Evolutionary conservation across 2,888 invertebrate species (phyloP), one percentile per base, ranked within the genome.

Genomic region (Cremastinae sp.): DNA sequence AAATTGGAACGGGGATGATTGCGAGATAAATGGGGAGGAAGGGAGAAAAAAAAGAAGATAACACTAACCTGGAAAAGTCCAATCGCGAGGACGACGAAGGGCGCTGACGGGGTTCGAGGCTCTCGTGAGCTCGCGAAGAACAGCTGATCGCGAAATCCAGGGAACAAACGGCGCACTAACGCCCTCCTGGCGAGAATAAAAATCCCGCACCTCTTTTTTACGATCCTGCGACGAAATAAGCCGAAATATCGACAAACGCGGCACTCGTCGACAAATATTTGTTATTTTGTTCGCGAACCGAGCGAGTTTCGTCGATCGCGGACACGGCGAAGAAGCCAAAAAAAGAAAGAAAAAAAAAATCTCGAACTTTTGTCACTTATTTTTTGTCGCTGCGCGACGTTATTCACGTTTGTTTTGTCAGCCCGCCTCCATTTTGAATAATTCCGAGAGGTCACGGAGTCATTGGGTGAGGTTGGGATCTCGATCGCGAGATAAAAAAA

Each of bases 31-130:
- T n/a, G n/a, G n/a, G n/a, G n/a, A n/a, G n/a, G n/a, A n/a, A n/a
- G n/a, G n/a, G n/a, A n/a, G n/a, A n/a, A 28, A 53, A 61, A 49
- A 47, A 16, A 38, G 47, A 8, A 56, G 22, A 20, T 22, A 64
- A 9, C 34, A 54, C 64, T 56, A 49, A 75, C 75, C 75, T 75
- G 75, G 72, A 75, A 68, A 75, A 72, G 71, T 75, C 71, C 71
- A 71, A 75, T 61, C 66, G 61, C 65, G 66, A 49, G 12, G 22
- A 34, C 20, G 16, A 28, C 51, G n/a, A n/a, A n/a, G n/a, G n/a
- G 53, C 49, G 34, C 16, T 16, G 28, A 28, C 49, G 38, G 18
- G n/a, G 41, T 62, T 41, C 62, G 62, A 51, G 22, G 61, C 68
- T 51, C 58, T 28, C 68, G 66, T 51, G 56, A 18, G 66, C 53